Evolutionary conservation across 1,140 invertebrate species (phyloP), one percentile per base, ranked within the genome.

Genomic region (Anthonomus grandis): DNA sequence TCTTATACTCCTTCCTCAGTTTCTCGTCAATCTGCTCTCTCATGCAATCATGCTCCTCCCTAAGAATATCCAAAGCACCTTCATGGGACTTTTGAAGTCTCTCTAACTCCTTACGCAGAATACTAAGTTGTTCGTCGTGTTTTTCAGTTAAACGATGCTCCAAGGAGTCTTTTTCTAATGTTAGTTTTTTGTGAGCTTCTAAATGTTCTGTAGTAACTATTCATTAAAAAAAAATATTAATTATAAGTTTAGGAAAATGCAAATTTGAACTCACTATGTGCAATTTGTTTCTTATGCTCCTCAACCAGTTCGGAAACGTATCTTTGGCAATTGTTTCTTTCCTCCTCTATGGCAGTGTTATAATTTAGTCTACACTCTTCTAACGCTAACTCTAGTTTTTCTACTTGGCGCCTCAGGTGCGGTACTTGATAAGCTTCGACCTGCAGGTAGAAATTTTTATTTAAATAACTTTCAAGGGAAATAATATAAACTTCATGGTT

Each of bases 381-480:
- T 21, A 82, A 64, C 60, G 80, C 71, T 19, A 71, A 54, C 27
- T 77, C 74, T 4, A 76, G 75, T 46, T 77, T 79, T 21, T 78
- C 70, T 52, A 77, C 74, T 62, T 83, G 75, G 56, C 75, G 71
- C 69, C 78, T 81, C 38, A 81, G 67, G 44, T 67, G 71, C 10
- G 78, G 79, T 21, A 76, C 78, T 41, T 75, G 70, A 62, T 81
- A 82, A 1, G 80, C 82, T 59, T 85, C 82, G 59, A 84, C 75
- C 84, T 86, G 68, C 46, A 53, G 56, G 52, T 10, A 57, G 15
- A 42, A 51, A 19, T 19, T 44, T 44, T 44, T 21, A 9, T 13
- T 44, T 46, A 42, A 39, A 31, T 24, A n/a, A n/a, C n/a, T n/a
- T n/a, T n/a, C n/a, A n/a, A n/a, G n/a, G n/a, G n/a, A n/a, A n/a